phyloP scores from a whole-genome alignment of 2,113 vertebrate genomes.

The Nothoprocta pentlandii region DNA sequence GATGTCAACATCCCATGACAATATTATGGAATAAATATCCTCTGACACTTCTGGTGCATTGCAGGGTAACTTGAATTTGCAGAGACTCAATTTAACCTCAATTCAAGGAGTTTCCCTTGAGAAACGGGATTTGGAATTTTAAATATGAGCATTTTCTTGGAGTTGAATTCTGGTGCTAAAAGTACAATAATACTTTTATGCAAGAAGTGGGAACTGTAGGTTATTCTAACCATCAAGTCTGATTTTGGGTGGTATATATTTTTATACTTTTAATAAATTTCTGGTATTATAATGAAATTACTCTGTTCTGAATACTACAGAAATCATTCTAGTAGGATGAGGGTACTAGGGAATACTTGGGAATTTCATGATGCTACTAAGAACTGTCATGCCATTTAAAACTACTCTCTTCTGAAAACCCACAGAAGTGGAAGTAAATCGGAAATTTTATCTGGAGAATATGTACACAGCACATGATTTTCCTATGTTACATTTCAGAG shows the following conservation, averaged over 20 bases:
- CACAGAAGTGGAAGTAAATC: neutral
- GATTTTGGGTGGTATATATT: neutral
- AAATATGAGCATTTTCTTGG: neutral
- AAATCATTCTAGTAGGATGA: neutral
- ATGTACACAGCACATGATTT: fast-evolving
- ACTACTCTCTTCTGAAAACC: neutral
- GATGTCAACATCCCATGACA: neutral
- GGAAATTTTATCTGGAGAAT: neutral
- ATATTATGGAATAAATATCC: neutral
- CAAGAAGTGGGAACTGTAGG: neutral
- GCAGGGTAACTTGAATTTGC: neutral
- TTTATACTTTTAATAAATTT: neutral
- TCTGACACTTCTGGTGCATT: neutral
- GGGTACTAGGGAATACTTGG: neutral
- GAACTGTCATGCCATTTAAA: neutral
- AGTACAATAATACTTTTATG: neutral
- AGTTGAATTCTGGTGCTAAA: neutral
- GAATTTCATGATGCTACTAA: neutral
- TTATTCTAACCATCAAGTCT: neutral
- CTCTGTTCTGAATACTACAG: neutral
- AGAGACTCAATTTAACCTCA: neutral
- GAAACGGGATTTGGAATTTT: neutral
- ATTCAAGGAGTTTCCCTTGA: neutral
- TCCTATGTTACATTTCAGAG: neutral
- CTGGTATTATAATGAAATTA: neutral